These are phyloP conservation scores for Montipora sp. DNA, from an alignment of 64 coral and sea anemone genomes.

Conservation along the genomic window DNA sequence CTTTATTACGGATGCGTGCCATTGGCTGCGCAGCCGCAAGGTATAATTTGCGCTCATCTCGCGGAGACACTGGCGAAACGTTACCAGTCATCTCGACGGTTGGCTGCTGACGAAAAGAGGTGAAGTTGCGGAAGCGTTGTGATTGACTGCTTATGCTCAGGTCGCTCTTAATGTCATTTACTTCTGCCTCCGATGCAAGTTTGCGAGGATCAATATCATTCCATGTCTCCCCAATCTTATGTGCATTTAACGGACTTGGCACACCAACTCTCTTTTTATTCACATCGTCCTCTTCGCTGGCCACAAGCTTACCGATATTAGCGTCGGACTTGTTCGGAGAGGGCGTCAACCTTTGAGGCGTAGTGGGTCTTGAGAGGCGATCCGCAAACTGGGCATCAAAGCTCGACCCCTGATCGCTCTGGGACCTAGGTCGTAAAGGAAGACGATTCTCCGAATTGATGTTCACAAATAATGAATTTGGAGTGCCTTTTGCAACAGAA, in stretches of 20 bases:
- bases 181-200: slow-evolving; percentile 7
- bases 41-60: slow-evolving; percentile 12
- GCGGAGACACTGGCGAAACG: neutral
- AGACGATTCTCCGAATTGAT: neutral
- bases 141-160: neutral
- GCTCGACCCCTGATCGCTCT: no score
- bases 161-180: neutral
- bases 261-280: neutral
- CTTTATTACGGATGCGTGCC: neutral
- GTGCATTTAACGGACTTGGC: neutral
- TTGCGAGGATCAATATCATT: neutral
- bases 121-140: neutral
- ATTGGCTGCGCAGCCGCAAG: slow-evolving; percentile 10
- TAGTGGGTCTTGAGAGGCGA: neutral
- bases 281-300: neutral
- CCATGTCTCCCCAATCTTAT: neutral
- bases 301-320: neutral
- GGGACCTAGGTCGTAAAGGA: neutral
- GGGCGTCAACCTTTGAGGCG: neutral
- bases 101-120: neutral
- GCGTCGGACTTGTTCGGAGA: slow-evolving; percentile 8
- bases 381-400: neutral
- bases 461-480: neutral
- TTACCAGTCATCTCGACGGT: neutral
- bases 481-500: neutral